Base-by-base conservation (phyloP, 2,113 vertebrate species). In the Mormyrus lacerda region DNA sequence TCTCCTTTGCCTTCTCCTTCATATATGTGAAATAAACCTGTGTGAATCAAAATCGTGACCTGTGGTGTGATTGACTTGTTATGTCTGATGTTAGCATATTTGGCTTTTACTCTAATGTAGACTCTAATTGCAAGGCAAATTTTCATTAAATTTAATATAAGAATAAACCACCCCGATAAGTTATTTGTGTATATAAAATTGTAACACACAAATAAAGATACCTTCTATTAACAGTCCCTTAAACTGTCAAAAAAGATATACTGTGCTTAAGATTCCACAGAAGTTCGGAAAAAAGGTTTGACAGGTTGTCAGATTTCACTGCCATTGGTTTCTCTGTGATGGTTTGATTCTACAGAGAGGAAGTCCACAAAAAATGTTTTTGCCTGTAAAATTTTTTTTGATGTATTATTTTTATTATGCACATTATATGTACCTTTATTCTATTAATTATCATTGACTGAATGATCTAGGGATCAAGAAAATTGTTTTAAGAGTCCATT, bases 401-500 rank as follows among this genome's bases (percentile, higher is more conserved):
- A 61, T 61, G 24, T 61, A 61, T 9, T 61, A 9, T 61, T 9
- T 61, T 69, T 65, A 31, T 69, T 31, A 69, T 1, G 27, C 61
- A 69, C 10, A 31, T 61, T 61, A 61, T 61, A 61, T 61, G 51
- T 58, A 24, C 55, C 55, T 58, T 58, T 58, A 58, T 58, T 61
- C 55, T 3, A 61, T 61, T n/a, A 61, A 61, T 9, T 9, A 61
- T 61, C 7, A 61, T 61, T n/a, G 24, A 61, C 24, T 61, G 55
- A 61, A n/a, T 31, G 27, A 69, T 31, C 61, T 69, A 31, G n/a
- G n/a, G n/a, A 65, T 65, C 61, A 31, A 31, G 61, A 4, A 69
- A 27, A 69, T 11, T 69, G n/a, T 13, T 31, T 31, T 31, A 11
- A 65, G n/a, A 69, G 61, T 31, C 61, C n/a, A 69, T 97, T 69